Evolutionary conservation across 2,888 invertebrate species (phyloP).

Genomic region (Latrodectus hesperus): DNA sequence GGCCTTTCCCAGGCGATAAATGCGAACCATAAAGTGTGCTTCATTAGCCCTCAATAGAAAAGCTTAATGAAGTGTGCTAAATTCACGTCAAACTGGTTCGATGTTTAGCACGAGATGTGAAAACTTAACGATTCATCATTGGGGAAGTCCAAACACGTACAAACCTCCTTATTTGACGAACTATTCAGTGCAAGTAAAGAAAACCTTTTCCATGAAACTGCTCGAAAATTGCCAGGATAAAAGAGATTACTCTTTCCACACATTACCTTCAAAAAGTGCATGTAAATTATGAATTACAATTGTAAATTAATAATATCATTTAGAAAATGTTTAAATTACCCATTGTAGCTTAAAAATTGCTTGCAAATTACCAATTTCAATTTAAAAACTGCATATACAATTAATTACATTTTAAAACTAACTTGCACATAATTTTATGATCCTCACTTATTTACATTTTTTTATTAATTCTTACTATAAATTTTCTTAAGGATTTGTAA

Average conservation of each 20-base stretch:
- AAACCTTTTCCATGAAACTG: slow-evolving; percentile 10
- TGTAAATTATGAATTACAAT: no score
- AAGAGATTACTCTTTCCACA: neutral
- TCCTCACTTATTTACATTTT: no score
- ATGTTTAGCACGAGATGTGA: slow-evolving; percentile 36
- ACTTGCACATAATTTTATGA: no score
- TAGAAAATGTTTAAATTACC: no score
- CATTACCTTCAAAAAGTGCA: neutral
- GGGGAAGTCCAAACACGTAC: slow-evolving; percentile 29
- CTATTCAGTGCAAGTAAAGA: slow-evolving; percentile 34
- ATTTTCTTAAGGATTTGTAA: no score
- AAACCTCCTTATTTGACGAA: slow-evolving; percentile 42
- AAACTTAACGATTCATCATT: slow-evolving; percentile 38
- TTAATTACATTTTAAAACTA: no score
- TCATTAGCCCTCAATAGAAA: slow-evolving; percentile 54
- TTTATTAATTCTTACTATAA: no score
- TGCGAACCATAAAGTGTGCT: slow-evolving; percentile 24
- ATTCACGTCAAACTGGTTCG: slow-evolving; percentile 47
- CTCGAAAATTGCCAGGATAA: neutral
- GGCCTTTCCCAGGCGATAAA: slow-evolving; percentile 17
- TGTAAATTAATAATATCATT: no score
- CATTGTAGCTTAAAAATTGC: no score
- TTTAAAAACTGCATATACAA: no score
- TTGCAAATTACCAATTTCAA: no score
- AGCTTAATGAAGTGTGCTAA: slow-evolving; percentile 50